Base-by-base conservation (phyloP, 1,140 invertebrate genomes). In the Zaprionus africanus region DNA sequence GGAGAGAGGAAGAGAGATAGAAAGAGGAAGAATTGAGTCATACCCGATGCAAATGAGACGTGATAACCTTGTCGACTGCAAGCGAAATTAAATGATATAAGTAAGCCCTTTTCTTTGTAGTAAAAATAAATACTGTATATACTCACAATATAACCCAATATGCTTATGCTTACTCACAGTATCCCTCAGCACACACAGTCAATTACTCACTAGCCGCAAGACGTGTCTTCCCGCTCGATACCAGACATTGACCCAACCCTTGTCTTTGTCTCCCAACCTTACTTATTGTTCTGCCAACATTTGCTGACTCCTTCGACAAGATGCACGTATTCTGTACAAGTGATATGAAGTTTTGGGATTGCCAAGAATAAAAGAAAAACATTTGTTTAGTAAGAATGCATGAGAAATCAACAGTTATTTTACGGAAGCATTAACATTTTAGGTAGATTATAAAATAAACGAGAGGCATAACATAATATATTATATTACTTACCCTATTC, bases 31-130 rank as follows among this genome's bases (percentile, higher is more conserved):
- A 41, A 63, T 41, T 75, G 72, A 70, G 38, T 70, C 66, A 75
- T 31, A 53, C 36, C 4, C 38, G 34, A 22, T 69, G 70, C 22
- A 12, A 38, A 9, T 36, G 31, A 7, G 24, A 43, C 43, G 36
- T 61, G 72, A 75, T 75, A 75, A 69, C 72, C 72, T 51, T 43
- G 51, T 24, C 72, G 58, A 59, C 66, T 36, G 36, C 24, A 58
- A 49, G 54, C 5, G 26, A 51, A 58, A 58, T 58, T 41, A 28
- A 58, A n/a, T 64, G 15, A 36, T 36, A 31, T 41, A 41, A 1
- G 24, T 13, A 31, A 46, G 64, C 19, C 22, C 61, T 36, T 62
- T 62, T 62, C 51, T 51, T 22, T 43, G 51, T 43, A 75, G 36
- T 62, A 22, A 36, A 31, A 38, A 61, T 43, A 22, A 24, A 53